Evolutionary conservation across 2,888 invertebrate genomes (phyloP).

Genomic region (Dynastes grantii): DNA sequence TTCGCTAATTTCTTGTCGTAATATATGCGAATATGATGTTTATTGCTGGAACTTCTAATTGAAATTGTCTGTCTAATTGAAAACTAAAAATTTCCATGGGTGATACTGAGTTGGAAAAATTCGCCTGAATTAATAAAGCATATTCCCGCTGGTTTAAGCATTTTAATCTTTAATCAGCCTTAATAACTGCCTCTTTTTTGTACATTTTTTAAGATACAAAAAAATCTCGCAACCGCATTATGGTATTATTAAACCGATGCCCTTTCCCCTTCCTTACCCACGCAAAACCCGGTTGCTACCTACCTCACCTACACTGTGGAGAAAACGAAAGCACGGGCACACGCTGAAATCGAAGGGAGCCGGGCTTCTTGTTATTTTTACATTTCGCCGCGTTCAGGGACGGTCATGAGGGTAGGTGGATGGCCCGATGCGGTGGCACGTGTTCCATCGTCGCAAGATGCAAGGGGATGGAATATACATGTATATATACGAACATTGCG

Average conservation of each 20-base stretch:
- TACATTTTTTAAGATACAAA: not conserved
- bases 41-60: no score
- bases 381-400: conserved; percentile 12
- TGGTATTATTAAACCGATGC: conserved; percentile 18
- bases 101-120: no score
- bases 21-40: no score
- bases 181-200: no score
- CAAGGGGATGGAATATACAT: conserved; percentile 12
- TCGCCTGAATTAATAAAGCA: no score
- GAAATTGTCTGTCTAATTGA: no score
- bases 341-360: conserved; percentile 20
- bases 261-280: not conserved
- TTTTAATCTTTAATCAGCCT: no score
- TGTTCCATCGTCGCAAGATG: conserved; percentile 12
- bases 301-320: not conserved
- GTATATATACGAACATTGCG: conserved; percentile 7
- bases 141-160: no score
- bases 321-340: conserved; percentile 7
- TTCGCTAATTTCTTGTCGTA: no score
- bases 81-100: no score
- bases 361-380: conserved; percentile 33
- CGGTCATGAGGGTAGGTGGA: conserved; percentile 22
- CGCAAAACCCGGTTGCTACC: conserved; percentile 1
- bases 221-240: not conserved
- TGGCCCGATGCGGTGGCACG: conserved; percentile 25